Conservation (phyloP, 2,888 invertebrate genomes). For the Aspidapion aeneum region DNA sequence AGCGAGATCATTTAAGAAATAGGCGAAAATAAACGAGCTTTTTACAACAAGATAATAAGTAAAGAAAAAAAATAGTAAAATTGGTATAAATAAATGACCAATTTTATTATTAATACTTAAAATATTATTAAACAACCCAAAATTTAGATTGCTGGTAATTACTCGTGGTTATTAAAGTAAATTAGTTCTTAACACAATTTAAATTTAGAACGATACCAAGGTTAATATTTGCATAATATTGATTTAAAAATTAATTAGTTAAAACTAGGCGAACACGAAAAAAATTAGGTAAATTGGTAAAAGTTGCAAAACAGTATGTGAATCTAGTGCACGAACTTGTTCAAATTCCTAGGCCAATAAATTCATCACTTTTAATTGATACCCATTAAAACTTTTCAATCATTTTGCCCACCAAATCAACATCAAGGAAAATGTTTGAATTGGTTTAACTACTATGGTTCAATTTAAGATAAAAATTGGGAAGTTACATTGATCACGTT, state of each 20-base stretch:
- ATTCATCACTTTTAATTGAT: background rate
- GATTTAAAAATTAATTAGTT: background rate
- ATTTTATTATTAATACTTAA: too few species aligned
- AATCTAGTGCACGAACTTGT: constrained; percentile 18
- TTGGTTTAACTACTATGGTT: background rate
- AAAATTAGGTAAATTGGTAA: background rate
- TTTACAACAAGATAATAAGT: too few species aligned
- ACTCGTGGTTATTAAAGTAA: background rate
- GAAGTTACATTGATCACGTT: too few species aligned
- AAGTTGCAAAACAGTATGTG: background rate
- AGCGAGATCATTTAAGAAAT: too few species aligned
- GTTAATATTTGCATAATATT: background rate
- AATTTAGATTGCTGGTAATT: background rate
- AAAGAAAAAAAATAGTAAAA: too few species aligned
- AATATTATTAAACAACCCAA: background rate
- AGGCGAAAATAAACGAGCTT: too few species aligned
- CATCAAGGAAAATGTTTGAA: background rate
- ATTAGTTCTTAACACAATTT: background rate
- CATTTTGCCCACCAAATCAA: background rate
- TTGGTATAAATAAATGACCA: too few species aligned
- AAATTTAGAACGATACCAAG: background rate
- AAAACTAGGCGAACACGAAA: background rate
- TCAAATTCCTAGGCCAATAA: constrained; percentile 21
- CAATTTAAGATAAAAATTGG: too few species aligned
- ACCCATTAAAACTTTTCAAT: background rate